These are phyloP conservation scores for Glaucopsyche alexis DNA, from an alignment of 2,888 invertebrate species.

Conservation along the genomic window DNA sequence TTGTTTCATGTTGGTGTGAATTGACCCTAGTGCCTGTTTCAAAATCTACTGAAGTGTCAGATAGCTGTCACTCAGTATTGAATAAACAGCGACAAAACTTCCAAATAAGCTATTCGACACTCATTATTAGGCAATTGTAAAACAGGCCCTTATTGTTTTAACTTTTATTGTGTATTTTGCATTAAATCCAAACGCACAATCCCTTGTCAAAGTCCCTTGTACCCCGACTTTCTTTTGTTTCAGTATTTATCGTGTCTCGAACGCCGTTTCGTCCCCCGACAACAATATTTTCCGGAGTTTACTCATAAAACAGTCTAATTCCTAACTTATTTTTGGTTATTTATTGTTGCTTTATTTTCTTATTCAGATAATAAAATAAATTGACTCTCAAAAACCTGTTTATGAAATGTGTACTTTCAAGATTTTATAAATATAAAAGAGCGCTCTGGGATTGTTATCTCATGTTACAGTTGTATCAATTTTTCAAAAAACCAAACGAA, in stretches of 20 bases:
- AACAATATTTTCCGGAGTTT: conserved; percentile 18
- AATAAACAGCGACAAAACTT: no score
- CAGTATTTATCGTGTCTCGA: neutral
- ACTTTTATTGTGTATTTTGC: neutral
- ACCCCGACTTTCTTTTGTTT: conserved; percentile 17
- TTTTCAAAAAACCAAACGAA: neutral
- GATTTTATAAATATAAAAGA: neutral
- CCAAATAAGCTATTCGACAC: no score
- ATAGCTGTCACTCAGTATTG: no score
- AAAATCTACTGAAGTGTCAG: no score
- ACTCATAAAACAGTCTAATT: conserved; percentile 20
- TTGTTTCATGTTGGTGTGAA: no score
- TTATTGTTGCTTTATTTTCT: neutral
- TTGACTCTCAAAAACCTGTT: neutral
- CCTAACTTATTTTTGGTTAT: neutral
- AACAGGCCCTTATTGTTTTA: neutral
- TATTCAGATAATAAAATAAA: neutral
- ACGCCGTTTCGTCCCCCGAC: neutral
- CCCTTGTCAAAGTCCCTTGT: neutral
- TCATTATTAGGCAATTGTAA: no score
- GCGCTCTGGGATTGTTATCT: neutral
- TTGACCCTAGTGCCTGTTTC: no score
- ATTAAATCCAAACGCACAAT: neutral
- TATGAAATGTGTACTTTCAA: conserved; percentile 13
- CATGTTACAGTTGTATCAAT: neutral